These are phyloP conservation scores for Diploscapter pachys DNA, from an alignment of 1,140 invertebrate genomes.

Conservation along the genomic window DNA sequence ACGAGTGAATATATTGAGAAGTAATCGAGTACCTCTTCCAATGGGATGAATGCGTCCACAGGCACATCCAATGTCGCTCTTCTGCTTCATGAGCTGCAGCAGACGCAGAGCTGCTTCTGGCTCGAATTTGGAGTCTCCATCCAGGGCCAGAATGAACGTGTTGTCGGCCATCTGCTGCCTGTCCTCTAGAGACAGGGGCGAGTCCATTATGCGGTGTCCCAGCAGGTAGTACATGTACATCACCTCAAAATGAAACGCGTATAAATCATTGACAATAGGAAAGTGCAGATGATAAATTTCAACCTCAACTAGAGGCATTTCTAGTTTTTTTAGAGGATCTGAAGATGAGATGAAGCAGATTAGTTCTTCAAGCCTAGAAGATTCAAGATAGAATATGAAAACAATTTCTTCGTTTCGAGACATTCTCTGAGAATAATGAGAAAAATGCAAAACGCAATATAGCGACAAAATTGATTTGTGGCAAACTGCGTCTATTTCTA, in stretches of 20 bases:
- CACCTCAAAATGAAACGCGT: slow-evolving; percentile 54
- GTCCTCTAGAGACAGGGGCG: slow-evolving; percentile 50
- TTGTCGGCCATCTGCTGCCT: slow-evolving; percentile 63
- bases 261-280: no score
- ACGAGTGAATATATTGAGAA: no score
- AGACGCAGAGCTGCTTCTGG: slow-evolving; percentile 64
- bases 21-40: slow-evolving; percentile 58
- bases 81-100: slow-evolving; percentile 66
- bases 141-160: slow-evolving; percentile 65
- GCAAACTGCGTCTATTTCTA: no score
- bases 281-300: no score
- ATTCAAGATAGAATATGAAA: no score
- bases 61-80: slow-evolving; percentile 64
- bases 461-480: neutral
- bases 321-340: no score
- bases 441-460: no score
- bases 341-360: no score
- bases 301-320: no score
- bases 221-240: slow-evolving; percentile 72
- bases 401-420: no score
- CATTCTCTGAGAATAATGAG: no score
- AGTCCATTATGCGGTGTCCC: slow-evolving; percentile 65
- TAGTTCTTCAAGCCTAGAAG: no score
- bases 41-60: slow-evolving; percentile 66
- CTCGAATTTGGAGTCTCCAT: slow-evolving; percentile 66